Evolutionary conservation across 2,888 invertebrate genomes (phyloP), one percentile per base, ranked within the genome.

Genomic region (Cremastinae sp.): DNA sequence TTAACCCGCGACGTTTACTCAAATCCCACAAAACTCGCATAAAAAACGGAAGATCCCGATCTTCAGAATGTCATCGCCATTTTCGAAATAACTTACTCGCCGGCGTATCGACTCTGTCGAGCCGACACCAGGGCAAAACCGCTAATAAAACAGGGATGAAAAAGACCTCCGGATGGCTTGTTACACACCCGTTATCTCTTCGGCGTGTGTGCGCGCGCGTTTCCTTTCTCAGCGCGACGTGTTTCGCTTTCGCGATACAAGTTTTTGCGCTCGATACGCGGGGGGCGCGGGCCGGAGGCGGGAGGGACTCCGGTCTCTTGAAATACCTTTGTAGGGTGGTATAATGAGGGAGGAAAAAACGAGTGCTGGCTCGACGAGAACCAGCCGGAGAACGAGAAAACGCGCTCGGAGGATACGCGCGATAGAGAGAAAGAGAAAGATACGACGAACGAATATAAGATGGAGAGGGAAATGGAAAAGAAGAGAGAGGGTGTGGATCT

Each of bases 401-500:
- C 7, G 41, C 28, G 45, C 10, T 2, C 53, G 18, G 34, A 22
- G 51, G 20, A 18, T 22, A 38, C 3, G 36, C 10, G 28, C n/a
- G 43, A 28, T 36, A 34, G n/a, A 12, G 51, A 45, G 51, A 47
- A 47, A 53, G 36, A 20, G 18, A 68, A 36, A 56, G 54, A n/a
- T n/a, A n/a, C n/a, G n/a, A n/a, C n/a, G n/a, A 49, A 41, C 20
- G 14, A 61, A 43, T n/a, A 16, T 20, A n/a, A 22, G 41, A 51
- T 28, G 22, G 28, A 14, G 5, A 12, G 43, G 43, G 49, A 34
- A 16, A 54, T 36, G 41, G 56, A 62, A 22, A 61, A 59, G 64
- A 49, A 68, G 22, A 53, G 54, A 65, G 45, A 71, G 70, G 47
- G 61, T 78, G 78, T 78, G 78, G 74, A 74, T 77, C 78, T 81